phyloP scores from a whole-genome alignment of 2,888 invertebrate genomes.

The Sisyra terminalis region DNA sequence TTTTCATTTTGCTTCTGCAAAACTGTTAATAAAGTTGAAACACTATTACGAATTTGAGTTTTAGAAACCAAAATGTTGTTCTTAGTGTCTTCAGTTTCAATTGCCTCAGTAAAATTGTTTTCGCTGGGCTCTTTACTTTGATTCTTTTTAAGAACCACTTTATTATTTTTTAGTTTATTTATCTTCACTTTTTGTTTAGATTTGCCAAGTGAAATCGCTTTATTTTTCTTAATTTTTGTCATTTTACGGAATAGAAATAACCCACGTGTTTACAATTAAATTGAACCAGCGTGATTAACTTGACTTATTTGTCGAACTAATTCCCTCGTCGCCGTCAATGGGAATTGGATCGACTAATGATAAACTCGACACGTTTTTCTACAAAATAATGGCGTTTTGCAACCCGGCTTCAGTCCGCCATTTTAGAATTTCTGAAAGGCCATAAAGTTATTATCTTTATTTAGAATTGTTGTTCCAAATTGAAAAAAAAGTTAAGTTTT shows the following conservation, averaged over 20 bases:
- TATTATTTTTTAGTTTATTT: not conserved
- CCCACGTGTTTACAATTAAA: no score
- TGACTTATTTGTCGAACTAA: no score
- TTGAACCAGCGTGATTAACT: no score
- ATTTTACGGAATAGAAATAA: not conserved
- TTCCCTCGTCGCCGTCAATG: no score
- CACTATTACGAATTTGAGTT: conserved; percentile 19
- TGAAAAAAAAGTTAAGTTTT: not conserved
- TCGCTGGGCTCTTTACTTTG: not conserved
- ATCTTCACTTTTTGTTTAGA: not conserved
- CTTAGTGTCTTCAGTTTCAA: not conserved
- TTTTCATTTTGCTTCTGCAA: conserved; percentile 18
- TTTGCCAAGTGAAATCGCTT: not conserved
- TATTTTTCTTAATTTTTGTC: conserved; percentile 2
- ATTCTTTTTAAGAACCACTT: not conserved
- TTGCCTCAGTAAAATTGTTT: not conserved
- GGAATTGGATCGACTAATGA: no score
- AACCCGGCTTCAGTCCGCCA: conserved; percentile 5
- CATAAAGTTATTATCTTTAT: not conserved
- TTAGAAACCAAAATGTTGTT: not conserved
- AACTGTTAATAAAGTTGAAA: conserved; percentile 23
- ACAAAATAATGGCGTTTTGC: not conserved
- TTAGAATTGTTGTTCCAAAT: not conserved
- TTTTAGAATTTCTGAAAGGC: conserved; percentile 4
- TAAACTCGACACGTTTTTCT: no score